phyloP scores from a whole-genome alignment of 2,888 invertebrate genomes.

The Cyclophora punctaria region DNA sequence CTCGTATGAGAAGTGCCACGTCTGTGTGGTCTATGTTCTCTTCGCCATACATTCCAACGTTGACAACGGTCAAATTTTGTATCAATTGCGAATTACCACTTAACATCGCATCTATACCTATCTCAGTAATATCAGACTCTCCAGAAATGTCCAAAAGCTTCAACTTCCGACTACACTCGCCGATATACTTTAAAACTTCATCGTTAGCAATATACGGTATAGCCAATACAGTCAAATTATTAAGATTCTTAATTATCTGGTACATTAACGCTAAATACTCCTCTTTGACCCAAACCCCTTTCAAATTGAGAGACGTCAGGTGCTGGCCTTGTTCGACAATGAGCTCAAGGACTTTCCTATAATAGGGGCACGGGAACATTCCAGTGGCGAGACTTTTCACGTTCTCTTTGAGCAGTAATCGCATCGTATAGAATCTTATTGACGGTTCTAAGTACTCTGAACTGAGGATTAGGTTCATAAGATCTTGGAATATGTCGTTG shows the following conservation, averaged over 20 bases:
- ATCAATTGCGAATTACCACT: conserved; percentile 68
- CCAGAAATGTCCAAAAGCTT: conserved; percentile 80
- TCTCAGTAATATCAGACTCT: conserved; percentile 80
- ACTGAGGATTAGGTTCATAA: conserved; percentile 77
- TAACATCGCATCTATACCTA: conserved; percentile 76
- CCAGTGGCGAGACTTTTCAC: conserved; percentile 80
- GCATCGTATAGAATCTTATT: conserved; percentile 78
- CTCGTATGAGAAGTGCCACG: conserved; percentile 76
- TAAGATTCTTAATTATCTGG: conserved; percentile 74
- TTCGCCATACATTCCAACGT: conserved; percentile 82
- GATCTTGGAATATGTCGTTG: conserved; percentile 80
- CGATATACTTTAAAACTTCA: conserved; percentile 77
- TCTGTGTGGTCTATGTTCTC: conserved; percentile 80
- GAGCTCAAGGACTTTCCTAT: conserved; percentile 79
- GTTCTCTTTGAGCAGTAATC: conserved; percentile 78
- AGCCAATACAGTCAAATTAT: conserved; percentile 75
- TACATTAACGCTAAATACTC: conserved; percentile 79
- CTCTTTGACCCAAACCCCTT: conserved; percentile 83
- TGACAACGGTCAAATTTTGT: conserved; percentile 75
- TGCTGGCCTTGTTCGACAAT: conserved; percentile 78
- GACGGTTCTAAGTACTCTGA: conserved; percentile 80
- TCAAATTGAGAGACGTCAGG: conserved; percentile 78
- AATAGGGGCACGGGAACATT: conserved; percentile 82
- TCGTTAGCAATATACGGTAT: conserved; percentile 84
- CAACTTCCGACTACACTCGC: conserved; percentile 71